phyloP scores from a whole-genome alignment of 2,113 vertebrate genomes.

The Bujurquina vittata region DNA sequence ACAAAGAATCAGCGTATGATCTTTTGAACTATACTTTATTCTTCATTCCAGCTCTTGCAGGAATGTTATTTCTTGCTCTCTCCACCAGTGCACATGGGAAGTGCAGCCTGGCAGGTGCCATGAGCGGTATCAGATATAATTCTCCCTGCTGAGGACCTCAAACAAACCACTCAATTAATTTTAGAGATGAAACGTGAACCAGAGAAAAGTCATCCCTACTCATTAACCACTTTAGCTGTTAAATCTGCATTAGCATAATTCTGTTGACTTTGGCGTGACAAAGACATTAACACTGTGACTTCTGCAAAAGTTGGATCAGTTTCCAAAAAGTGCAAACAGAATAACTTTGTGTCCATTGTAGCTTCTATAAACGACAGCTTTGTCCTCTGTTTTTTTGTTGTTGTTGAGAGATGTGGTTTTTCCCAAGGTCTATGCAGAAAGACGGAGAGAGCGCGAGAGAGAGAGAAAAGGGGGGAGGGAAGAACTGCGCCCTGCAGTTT shows the following conservation, averaged over 20 bases:
- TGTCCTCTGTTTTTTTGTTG: conserved; percentile 6
- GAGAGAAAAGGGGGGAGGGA: neutral
- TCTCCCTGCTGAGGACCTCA: conserved; percentile 19
- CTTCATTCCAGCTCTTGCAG: neutral
- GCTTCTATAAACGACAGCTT: conserved; percentile 17
- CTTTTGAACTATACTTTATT: conserved; percentile 48
- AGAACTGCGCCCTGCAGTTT: conserved; percentile 17
- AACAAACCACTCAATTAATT: conserved; percentile 51
- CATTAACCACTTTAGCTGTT: conserved; percentile 29
- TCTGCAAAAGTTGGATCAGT: conserved; percentile 15
- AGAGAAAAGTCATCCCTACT: conserved; percentile 39
- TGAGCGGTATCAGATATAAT: conserved; percentile 40
- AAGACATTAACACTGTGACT: conserved; percentile 1
- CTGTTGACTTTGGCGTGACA: conserved; percentile 24
- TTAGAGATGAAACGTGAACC: conserved; percentile 9
- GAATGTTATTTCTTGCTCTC: conserved; percentile 32
- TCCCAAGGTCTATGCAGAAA: conserved; percentile 1
- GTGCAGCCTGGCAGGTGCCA: conserved; percentile 45
- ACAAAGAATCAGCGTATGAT: conserved; percentile 30
- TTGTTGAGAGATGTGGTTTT: conserved; percentile 11
- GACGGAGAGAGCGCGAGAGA: too few species aligned
- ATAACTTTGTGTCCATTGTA: conserved; percentile 17
- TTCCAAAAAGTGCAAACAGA: conserved; percentile 4
- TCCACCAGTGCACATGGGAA: neutral
- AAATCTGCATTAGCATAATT: conserved; percentile 35